Percentiles rank a stretch among this genome's conserved stretches.
Conservation (phyloP, 2,797 vertebrate genomes). For the Catostomus latipinnis region DNA sequence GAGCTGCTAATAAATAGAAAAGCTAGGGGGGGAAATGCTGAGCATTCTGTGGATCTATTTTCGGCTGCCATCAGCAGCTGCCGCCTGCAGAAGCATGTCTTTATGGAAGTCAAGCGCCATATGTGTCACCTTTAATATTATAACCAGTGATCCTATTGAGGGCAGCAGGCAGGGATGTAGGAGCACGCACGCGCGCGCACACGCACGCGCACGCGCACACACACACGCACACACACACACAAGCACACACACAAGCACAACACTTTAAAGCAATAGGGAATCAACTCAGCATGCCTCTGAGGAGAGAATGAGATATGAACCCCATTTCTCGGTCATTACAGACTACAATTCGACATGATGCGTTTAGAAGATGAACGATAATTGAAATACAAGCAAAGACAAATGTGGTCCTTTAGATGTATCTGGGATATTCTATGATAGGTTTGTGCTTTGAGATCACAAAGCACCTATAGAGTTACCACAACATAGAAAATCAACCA, state of each 20-base stretch:
- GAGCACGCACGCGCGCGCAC: slow-evolving; percentile 62
- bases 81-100: slow-evolving; percentile 84
- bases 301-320: slow-evolving; percentile 81
- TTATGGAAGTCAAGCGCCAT: slow-evolving; percentile 81
- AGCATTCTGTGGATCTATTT: slow-evolving; percentile 87
- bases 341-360: slow-evolving; percentile 85
- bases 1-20: slow-evolving; percentile 86
- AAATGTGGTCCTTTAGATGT: slow-evolving; percentile 89
- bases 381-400: slow-evolving; percentile 88
- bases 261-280: slow-evolving; percentile 2
- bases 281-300: not conserved
- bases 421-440: slow-evolving; percentile 88
- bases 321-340: slow-evolving; percentile 84
- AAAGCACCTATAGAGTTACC: slow-evolving; percentile 31
- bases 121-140: slow-evolving; percentile 84
- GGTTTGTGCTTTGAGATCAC: slow-evolving; percentile 66
- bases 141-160: slow-evolving; percentile 85
- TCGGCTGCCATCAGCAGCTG: slow-evolving; percentile 92
- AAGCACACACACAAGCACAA: no score
- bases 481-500: slow-evolving; percentile 79
- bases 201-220: slow-evolving; percentile 65
- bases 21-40: slow-evolving; percentile 83
- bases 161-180: slow-evolving; percentile 49
- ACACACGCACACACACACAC: not conserved
- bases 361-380: slow-evolving; percentile 84